Evolutionary conservation across 2,113 vertebrate genomes (phyloP).

Genomic region (Burhinus bistriatus): DNA sequence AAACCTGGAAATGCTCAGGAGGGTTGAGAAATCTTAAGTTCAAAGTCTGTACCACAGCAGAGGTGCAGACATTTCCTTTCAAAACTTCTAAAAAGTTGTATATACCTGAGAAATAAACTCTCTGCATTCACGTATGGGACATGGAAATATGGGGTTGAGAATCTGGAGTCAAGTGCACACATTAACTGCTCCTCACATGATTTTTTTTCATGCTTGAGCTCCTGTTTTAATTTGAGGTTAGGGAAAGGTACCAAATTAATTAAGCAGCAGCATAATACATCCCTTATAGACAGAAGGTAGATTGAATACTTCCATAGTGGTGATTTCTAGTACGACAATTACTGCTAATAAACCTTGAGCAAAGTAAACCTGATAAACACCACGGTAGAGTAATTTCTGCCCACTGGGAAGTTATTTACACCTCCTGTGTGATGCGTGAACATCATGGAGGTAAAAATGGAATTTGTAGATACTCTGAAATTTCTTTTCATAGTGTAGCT

Average conservation of each 20-base stretch:
- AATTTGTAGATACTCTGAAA: neutral
- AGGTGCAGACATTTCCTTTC: neutral
- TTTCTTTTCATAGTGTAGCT: neutral
- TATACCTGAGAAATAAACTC: neutral
- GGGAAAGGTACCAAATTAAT: neutral
- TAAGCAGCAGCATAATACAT: neutral
- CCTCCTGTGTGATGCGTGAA: neutral
- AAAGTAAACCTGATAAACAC: neutral
- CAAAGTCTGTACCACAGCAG: neutral
- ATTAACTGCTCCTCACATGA: neutral
- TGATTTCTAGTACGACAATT: neutral
- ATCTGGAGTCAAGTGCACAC: neutral
- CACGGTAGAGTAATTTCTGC: neutral
- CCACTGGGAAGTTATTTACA: neutral
- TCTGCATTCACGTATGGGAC: neutral
- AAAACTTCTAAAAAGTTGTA: neutral
- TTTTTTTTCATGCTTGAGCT: neutral
- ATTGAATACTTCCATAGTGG: neutral
- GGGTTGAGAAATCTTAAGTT: neutral
- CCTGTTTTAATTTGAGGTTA: neutral
- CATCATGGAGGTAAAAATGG: neutral
- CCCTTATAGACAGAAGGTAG: neutral
- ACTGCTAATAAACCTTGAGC: neutral
- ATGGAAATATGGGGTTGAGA: neutral
- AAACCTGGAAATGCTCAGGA: neutral